Percentiles rank a stretch among this genome's conserved stretches.
These are phyloP conservation scores for Microcebus lehilahytsara DNA, from an alignment of 2,113 vertebrate genomes.

Conservation along the genomic window DNA sequence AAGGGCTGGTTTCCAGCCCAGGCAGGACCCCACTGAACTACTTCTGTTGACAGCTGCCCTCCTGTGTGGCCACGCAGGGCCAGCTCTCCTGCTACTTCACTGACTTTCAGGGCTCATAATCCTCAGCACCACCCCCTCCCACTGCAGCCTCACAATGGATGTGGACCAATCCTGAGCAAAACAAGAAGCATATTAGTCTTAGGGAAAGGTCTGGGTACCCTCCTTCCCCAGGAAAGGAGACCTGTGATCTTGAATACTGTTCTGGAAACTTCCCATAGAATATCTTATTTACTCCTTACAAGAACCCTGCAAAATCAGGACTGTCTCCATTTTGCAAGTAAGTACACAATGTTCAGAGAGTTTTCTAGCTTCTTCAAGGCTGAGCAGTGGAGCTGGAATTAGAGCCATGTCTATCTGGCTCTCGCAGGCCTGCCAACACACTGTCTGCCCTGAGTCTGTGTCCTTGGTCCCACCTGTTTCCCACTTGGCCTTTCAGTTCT, in stretches of 20 bases:
- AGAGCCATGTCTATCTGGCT: neutral
- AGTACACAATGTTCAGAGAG: neutral
- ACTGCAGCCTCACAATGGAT: neutral
- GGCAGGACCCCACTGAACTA: too few species aligned
- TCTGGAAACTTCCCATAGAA: neutral
- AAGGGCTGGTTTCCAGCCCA: neutral
- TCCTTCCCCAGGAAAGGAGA: neutral
- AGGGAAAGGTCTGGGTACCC: neutral
- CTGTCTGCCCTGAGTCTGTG: neutral
- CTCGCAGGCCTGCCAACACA: neutral
- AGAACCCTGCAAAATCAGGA: neutral
- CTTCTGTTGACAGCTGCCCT: neutral
- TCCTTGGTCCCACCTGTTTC: neutral
- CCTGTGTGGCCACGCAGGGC: too few species aligned
- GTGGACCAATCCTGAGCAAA: neutral
- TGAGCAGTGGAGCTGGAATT: neutral
- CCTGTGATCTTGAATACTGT: neutral
- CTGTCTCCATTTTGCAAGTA: neutral
- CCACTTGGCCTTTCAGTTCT: neutral
- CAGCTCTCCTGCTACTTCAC: accelerated
- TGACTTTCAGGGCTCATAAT: neutral
- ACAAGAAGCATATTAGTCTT: neutral
- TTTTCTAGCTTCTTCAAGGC: neutral
- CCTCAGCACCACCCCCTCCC: neutral
- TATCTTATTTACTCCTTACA: neutral